These are phyloP conservation scores for Sus scrofa DNA, from an alignment of 2,113 vertebrate genomes.

Conservation along the genomic window DNA sequence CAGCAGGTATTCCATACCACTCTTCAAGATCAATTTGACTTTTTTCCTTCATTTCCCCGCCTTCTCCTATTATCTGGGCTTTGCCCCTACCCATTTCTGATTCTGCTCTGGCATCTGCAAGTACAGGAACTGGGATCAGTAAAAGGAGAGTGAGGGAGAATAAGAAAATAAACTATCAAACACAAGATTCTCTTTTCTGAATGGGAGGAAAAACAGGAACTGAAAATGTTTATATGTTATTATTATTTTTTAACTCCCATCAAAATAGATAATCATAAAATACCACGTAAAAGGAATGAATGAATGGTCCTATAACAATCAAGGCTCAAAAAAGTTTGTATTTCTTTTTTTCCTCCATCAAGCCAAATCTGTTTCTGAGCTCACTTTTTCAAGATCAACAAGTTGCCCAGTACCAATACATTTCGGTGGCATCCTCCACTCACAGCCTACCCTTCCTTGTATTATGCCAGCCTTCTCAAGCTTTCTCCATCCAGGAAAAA, in stretches of 20 bases:
- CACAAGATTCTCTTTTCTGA: not conserved
- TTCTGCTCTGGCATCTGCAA: not conserved
- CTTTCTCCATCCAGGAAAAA: not conserved
- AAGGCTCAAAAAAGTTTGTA: not conserved
- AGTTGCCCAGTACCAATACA: not conserved
- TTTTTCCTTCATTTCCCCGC: not conserved
- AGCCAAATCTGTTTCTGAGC: not conserved
- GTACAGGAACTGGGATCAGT: not conserved
- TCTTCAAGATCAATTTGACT: not conserved
- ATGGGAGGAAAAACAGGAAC: not conserved
- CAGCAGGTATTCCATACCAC: too few species aligned
- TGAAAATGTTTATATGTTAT: not conserved
- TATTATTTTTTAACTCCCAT: not conserved
- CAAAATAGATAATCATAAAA: not conserved
- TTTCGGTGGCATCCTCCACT: not conserved
- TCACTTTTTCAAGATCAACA: not conserved
- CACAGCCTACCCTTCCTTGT: not conserved
- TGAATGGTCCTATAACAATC: not conserved
- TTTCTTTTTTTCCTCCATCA: not conserved
- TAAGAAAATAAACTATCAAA: not conserved
- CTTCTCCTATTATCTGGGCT: not conserved
- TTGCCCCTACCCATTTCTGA: not conserved
- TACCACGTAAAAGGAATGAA: not conserved
- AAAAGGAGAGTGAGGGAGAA: not conserved
- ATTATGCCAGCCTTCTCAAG: not conserved